Conservation (phyloP, 1,140 invertebrate species). For the Drosophila varians region DNA sequence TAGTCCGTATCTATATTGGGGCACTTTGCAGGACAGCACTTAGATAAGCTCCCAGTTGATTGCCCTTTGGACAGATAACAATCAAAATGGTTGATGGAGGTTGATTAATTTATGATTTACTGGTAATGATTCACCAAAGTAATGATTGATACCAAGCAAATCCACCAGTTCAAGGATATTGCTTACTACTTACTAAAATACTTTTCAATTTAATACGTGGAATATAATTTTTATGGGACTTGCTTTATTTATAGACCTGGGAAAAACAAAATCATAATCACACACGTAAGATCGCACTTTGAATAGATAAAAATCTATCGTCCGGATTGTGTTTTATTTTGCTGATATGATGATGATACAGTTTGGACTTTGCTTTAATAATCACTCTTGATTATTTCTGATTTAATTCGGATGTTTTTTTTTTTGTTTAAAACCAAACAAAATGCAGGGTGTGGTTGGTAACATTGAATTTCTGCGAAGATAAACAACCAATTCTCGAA, state of each 20-base stretch:
- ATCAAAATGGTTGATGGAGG: background rate
- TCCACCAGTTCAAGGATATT: no score
- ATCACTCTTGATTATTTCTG: background rate
- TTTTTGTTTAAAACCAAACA: constrained; percentile 9
- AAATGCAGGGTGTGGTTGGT: no score
- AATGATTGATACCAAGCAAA: background rate
- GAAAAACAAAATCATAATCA: constrained; percentile 3
- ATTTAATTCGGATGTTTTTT: constrained; percentile 1
- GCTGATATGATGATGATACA: constrained; percentile 25
- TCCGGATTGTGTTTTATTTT: constrained; percentile 9
- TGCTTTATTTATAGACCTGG: constrained; percentile 4
- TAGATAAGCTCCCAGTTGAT: background rate
- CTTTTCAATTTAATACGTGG: no score
- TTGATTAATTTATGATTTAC: constrained; percentile 1
- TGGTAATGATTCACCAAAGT: constrained; percentile 4
- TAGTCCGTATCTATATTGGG: background rate
- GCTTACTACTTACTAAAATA: no score
- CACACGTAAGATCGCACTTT: constrained; percentile 4
- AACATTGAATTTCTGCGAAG: no score
- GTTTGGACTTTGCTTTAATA: constrained; percentile 31
- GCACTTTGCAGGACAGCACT: background rate
- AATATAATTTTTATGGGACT: background rate
- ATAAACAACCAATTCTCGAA: no score
- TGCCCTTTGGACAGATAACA: constrained; percentile 5
- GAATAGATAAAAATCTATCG: constrained; percentile 32